Percentiles rank a stretch among this genome's conserved stretches.
phyloP scores from a whole-genome alignment of 2,797 vertebrate genomes.

The Argya squamiceps region DNA sequence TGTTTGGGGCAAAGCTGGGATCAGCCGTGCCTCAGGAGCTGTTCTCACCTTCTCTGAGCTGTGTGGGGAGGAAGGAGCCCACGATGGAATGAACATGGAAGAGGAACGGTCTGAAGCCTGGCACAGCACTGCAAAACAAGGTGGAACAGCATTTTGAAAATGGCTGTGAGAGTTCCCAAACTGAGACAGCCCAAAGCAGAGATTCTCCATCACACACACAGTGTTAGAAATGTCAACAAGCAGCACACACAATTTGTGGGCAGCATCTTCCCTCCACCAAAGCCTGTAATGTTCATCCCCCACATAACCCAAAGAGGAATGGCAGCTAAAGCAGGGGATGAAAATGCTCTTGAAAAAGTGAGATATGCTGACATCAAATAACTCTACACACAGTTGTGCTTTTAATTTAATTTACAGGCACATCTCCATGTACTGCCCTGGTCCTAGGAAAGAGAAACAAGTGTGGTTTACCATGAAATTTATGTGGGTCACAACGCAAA shows the following conservation, averaged over 20 bases:
- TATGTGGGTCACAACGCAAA: neutral
- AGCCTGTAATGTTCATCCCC: neutral
- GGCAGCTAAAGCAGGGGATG: neutral
- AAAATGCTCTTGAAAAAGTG: neutral
- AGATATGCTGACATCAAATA: neutral
- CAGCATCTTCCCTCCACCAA: neutral
- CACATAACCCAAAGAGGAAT: neutral
- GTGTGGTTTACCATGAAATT: neutral
- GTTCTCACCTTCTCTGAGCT: neutral
- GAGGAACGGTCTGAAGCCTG: neutral
- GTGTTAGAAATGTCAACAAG: accelerated
- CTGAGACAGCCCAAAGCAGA: neutral
- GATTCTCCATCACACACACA: neutral
- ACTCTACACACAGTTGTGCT: neutral
- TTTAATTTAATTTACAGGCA: neutral
- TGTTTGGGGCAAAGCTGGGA: neutral
- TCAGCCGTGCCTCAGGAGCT: neutral
- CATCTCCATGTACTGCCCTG: neutral
- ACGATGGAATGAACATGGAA: neutral
- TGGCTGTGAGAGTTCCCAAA: neutral
- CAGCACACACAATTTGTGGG: neutral
- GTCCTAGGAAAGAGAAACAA: neutral
- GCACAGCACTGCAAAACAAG: neutral
- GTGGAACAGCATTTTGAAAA: neutral
- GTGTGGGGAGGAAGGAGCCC: neutral